A percentile compares a stretch with the other conserved stretches of the same genome.
Conservation (phyloP, 2,888 invertebrate genomes). For the Rhynchonema sp. region DNA sequence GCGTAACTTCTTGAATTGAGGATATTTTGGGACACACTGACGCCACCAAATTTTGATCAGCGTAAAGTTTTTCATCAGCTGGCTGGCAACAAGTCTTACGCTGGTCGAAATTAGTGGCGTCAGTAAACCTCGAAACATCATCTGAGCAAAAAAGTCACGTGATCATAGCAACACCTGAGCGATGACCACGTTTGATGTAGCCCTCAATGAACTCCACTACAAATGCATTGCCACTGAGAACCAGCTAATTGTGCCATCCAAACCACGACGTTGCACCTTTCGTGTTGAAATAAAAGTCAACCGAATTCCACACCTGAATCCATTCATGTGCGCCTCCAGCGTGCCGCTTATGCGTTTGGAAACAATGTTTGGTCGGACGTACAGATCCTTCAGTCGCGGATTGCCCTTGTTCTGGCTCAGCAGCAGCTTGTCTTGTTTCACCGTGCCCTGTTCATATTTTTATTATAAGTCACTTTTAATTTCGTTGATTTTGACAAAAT, state of each 20-base stretch:
- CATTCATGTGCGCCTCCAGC: constrained; percentile 84
- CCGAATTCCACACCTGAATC: constrained; percentile 30
- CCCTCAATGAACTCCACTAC: too few species aligned
- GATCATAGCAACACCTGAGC: too few species aligned
- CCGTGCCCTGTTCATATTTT: constrained; percentile 46
- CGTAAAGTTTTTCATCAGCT: not conserved
- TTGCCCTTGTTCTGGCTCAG: constrained; percentile 87
- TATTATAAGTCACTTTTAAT: not conserved
- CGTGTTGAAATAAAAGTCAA: not conserved
- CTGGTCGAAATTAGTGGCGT: too few species aligned
- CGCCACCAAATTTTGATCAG: not conserved
- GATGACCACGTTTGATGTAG: too few species aligned
- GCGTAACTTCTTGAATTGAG: too few species aligned
- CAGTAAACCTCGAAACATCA: too few species aligned
- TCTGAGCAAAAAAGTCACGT: too few species aligned
- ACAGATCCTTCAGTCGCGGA: constrained; percentile 55
- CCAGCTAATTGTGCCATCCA: not conserved
- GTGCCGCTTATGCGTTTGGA: constrained; percentile 44
- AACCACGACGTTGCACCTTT: not conserved
- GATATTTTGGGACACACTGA: not conserved
- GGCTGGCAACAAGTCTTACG: too few species aligned
- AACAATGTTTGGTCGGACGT: constrained; percentile 95
- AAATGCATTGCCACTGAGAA: not conserved
- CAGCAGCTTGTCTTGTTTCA: constrained; percentile 87
- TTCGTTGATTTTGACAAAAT: too few species aligned